Percentiles rank a stretch among this genome's conserved stretches.
phyloP scores from a whole-genome alignment of 2,113 vertebrate genomes.

The Hyaena hyaena region DNA sequence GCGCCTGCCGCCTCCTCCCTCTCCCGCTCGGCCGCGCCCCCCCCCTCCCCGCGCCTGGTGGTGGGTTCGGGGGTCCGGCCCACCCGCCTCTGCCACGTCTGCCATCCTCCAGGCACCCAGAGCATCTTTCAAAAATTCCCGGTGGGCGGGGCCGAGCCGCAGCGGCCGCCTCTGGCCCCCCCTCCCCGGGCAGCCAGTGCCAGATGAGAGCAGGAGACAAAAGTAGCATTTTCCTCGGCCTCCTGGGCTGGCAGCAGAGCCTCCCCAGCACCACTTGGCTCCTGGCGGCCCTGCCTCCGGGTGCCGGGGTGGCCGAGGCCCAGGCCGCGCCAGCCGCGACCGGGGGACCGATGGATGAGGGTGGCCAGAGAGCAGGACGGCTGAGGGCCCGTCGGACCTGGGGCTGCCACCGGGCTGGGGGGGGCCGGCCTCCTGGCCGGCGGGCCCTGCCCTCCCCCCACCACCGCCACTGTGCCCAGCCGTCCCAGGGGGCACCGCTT shows the following conservation, averaged over 20 bases:
- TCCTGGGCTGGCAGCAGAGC: not conserved
- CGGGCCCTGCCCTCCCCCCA: not conserved
- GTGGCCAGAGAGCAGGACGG: not conserved
- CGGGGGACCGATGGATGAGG: not conserved
- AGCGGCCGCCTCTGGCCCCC: constrained; percentile 58
- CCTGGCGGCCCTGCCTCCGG: constrained; percentile 58
- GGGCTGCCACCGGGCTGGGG: not conserved
- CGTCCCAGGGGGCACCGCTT: not conserved
- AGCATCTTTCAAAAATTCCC: constrained; percentile 70
- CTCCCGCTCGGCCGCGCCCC: not conserved
- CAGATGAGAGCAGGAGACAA: constrained; percentile 59
- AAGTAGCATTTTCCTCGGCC: constrained; percentile 65
- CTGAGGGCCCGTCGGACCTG: not conserved
- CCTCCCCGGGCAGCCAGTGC: constrained; percentile 50
- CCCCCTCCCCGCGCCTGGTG: not conserved
- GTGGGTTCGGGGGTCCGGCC: constrained; percentile 71
- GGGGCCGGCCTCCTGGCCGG: not conserved
- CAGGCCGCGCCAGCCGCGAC: not conserved
- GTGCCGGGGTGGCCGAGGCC: not conserved
- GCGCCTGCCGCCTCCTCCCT: not conserved
- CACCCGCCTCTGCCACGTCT: constrained; percentile 77
- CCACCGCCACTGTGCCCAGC: not conserved
- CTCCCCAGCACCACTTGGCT: constrained; percentile 51
- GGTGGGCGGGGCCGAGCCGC: constrained; percentile 65
- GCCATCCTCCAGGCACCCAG: constrained; percentile 67